Conservation (phyloP, 1,140 invertebrate genomes). For the Panagrolaimus sp. region DNA sequence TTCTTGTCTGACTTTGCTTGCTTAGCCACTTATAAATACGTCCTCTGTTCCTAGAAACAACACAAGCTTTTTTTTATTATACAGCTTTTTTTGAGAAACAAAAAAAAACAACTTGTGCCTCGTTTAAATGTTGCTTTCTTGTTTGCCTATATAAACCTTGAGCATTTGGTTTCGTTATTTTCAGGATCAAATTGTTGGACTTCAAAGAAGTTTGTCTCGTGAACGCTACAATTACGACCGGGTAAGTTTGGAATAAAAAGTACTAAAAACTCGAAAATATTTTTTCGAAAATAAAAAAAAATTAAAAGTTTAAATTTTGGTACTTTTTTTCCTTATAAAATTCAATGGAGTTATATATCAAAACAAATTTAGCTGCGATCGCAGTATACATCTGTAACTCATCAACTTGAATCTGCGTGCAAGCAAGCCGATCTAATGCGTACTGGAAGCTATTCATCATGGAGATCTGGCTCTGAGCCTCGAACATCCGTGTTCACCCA, state of each 20-base stretch:
- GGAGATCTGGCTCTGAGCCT: conserved; percentile 43
- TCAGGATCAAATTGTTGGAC: conserved; percentile 51
- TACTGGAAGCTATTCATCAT: conserved; percentile 39
- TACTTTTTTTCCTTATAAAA: too few relatives aligned
- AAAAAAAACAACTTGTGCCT: too few relatives aligned
- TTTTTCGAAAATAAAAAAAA: too few relatives aligned
- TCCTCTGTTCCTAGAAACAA: not conserved
- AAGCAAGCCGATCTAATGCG: conserved; percentile 57
- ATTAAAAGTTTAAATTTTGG: too few relatives aligned
- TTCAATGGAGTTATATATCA: too few relatives aligned
- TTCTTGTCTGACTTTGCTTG: not conserved
- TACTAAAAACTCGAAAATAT: too few relatives aligned
- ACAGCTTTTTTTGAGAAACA: too few relatives aligned
- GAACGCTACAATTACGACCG: conserved; percentile 51
- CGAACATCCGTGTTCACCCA: conserved; percentile 53
- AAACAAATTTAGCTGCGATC: conserved; percentile 45
- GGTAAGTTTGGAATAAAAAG: conserved; percentile 33
- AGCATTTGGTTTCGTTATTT: conserved; percentile 18
- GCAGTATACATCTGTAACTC: conserved; percentile 46
- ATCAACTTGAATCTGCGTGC: conserved; percentile 53
- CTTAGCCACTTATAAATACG: not conserved
- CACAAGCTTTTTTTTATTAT: too few relatives aligned
- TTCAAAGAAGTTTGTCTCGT: conserved; percentile 56
- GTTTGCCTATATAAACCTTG: too few relatives aligned
- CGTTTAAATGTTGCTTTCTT: too few relatives aligned